Base-by-base conservation (phyloP, 2,888 invertebrate species). In the Cerceris ruficornis region DNA sequence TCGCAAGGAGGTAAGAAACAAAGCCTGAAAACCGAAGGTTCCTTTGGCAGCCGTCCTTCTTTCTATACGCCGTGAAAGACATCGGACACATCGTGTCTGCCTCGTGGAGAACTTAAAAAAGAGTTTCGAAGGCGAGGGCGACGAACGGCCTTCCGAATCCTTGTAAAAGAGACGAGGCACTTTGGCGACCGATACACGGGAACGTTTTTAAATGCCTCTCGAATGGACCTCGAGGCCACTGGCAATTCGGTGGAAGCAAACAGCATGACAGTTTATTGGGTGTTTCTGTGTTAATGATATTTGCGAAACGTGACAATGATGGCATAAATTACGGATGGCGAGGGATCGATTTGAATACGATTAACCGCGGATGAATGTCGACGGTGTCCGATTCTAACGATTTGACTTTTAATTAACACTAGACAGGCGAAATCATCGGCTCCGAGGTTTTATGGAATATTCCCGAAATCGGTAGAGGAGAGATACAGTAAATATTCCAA, bases 1-100 rank as follows among this genome's bases (percentile, higher is more conserved):
- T 62, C 61, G 64, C 39, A 49, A 50, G 42, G 46, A 75, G 72
- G 80, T 69, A 77, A 84, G 76, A 28, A 75, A 77, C 62, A 72
- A 77, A 59, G 57, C 62, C 49, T 46, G 11, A 59, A 62, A 41
- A 15, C 39, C 17, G 77, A 77, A 84, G 76, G 67, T 67, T 69
- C 39, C 28, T 59, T 41, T 14, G 54, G 49, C 41, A 55, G 68
- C 15, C 54, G 78, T 71, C 82, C 82, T 84, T 75, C 67, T 42
- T 54, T 28, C 17, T 14, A 46, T 7, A 14, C 49, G 58, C 41
- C 66, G 64, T 57, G 43, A 59, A 62, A 41, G 11, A 65, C 7
- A 50, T 61, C 46, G 46, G 55, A 59, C 28, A 39, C 8, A 15
- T 28, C 41, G 13, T 14, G 59, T 39, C 15, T 28, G 14, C 50